Evolutionary conservation across 1,140 invertebrate species (phyloP).

Genomic region (Brachionus rotundiformis): DNA sequence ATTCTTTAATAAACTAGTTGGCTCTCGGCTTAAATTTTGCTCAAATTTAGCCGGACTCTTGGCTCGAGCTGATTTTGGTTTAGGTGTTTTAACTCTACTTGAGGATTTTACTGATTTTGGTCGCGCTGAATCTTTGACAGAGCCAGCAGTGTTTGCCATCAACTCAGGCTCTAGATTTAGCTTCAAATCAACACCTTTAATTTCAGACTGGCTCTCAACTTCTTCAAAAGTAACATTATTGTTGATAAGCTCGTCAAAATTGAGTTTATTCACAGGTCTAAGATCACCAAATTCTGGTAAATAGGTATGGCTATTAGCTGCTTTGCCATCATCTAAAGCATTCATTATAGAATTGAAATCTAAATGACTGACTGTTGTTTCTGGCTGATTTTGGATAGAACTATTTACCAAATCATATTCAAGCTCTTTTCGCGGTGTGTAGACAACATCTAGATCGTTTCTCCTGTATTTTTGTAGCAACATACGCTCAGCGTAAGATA

Average conservation of each 20-base stretch:
- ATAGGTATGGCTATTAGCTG: neutral
- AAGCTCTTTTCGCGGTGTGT: neutral
- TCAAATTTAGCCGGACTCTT: constrained; percentile 15
- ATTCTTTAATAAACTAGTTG: neutral
- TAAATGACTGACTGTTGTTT: neutral
- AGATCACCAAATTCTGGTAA: neutral
- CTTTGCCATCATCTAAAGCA: neutral
- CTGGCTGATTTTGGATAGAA: neutral
- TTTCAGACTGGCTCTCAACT: neutral
- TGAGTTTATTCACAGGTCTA: neutral
- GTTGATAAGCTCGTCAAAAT: neutral
- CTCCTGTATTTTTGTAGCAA: constrained; percentile 60
- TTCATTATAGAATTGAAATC: constrained; percentile 28
- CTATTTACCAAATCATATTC: neutral
- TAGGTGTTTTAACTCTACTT: neutral
- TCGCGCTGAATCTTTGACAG: neutral
- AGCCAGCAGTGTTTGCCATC: neutral
- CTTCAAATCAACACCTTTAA: constrained; percentile 1
- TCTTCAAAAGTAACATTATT: constrained; percentile 20
- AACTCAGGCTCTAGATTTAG: constrained; percentile 12
- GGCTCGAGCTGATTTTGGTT: neutral
- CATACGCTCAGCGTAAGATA: constrained; percentile 59
- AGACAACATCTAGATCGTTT: constrained; percentile 55
- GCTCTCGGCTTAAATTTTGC: constrained; percentile 18
- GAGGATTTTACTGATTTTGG: neutral